These are phyloP conservation scores for Hippocampus abdominalis DNA, from an alignment of 2,113 vertebrate genomes.

Conservation along the genomic window DNA sequence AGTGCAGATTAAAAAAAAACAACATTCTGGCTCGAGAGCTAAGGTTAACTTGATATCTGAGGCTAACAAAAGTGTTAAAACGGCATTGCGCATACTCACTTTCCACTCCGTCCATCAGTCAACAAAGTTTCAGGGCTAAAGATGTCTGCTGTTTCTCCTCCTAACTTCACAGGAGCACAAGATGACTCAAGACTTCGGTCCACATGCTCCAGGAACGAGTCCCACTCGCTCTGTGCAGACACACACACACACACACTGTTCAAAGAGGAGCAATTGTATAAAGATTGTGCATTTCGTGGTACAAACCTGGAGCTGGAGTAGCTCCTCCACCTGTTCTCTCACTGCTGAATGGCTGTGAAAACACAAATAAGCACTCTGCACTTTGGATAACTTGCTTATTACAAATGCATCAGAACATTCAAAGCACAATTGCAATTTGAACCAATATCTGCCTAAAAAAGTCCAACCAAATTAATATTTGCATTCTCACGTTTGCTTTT, in stretches of 20 bases:
- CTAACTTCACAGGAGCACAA: slow-evolving; percentile 17
- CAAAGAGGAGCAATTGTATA: neutral
- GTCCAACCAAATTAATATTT: too few relatives aligned
- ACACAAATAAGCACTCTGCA: neutral
- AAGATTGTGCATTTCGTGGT: neutral
- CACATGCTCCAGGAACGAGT: slow-evolving; percentile 64
- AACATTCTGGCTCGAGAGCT: too few relatives aligned
- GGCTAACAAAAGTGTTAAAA: too few relatives aligned
- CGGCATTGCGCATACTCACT: slow-evolving; percentile 37
- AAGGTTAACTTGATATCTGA: too few relatives aligned
- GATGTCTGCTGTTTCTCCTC: slow-evolving; percentile 8
- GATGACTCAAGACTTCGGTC: slow-evolving; percentile 48
- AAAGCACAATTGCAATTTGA: neutral
- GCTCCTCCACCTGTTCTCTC: slow-evolving; percentile 53
- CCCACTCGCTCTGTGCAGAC: slow-evolving; percentile 62
- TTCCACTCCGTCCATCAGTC: slow-evolving; percentile 50
- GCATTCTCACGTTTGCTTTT: too few relatives aligned
- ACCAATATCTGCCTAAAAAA: too few relatives aligned
- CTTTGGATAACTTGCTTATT: neutral
- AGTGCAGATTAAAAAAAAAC: too few relatives aligned
- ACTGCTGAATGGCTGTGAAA: slow-evolving; percentile 48
- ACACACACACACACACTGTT: neutral
- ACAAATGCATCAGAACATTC: neutral
- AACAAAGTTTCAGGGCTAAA: slow-evolving; percentile 46
- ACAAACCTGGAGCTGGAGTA: slow-evolving; percentile 67